Percentiles rank a stretch among this genome's conserved stretches.
These are phyloP conservation scores for Amblyornis subalaris DNA, from an alignment of 2,113 vertebrate species.

Conservation along the genomic window DNA sequence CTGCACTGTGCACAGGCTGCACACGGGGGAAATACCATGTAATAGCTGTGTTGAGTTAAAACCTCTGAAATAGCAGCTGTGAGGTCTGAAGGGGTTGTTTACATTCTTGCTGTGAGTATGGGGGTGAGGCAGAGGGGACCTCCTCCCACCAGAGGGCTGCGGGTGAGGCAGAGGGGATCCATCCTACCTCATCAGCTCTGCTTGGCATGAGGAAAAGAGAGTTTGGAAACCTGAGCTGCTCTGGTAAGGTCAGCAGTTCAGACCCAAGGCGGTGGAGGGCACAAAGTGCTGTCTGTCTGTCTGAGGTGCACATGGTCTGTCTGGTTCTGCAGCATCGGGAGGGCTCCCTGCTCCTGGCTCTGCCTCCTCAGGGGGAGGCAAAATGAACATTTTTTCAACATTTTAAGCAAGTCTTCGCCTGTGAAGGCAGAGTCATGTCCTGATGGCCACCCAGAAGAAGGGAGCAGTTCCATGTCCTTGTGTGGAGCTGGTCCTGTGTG, in stretches of 20 bases:
- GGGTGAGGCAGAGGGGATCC: not conserved
- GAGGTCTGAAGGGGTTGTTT: not conserved
- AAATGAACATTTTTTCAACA: not conserved
- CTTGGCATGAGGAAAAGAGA: not conserved
- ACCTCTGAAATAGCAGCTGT: not conserved
- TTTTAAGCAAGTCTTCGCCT: rapidly evolving
- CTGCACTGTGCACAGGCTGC: not conserved
- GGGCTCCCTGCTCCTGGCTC: not conserved
- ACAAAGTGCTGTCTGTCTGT: not conserved
- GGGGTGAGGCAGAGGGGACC: not conserved
- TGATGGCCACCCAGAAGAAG: not conserved
- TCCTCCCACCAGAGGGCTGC: not conserved
- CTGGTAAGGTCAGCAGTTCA: not conserved
- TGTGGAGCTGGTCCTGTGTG: not conserved
- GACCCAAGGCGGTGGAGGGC: not conserved
- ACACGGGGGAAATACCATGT: rapidly evolving
- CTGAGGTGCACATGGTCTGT: not conserved
- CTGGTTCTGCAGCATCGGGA: not conserved
- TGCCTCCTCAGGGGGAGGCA: not conserved
- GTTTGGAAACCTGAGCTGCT: constrained; percentile 22
- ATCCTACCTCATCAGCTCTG: not conserved
- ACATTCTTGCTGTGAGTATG: not conserved
- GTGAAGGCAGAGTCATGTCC: rapidly evolving
- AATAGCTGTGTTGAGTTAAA: not conserved
- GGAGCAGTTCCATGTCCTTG: not conserved